These are phyloP conservation scores for Burhinus bistriatus DNA, from an alignment of 2,113 vertebrate genomes.

Conservation along the genomic window DNA sequence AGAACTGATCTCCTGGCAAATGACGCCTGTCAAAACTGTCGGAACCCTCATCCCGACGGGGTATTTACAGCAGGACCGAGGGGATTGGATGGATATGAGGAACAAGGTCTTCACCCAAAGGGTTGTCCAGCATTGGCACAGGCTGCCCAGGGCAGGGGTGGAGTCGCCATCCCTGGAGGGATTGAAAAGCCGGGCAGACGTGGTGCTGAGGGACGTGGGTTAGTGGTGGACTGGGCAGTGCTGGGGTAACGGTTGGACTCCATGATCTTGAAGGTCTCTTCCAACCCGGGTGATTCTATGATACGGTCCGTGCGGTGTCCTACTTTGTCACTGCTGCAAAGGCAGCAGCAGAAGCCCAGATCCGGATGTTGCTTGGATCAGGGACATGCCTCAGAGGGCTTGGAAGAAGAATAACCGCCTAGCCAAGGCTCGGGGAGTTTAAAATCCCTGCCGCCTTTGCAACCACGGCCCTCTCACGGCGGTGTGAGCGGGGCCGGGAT, in stretches of 20 bases:
- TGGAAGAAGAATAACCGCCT: fast-evolving
- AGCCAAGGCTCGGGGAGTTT: not conserved
- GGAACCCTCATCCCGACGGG: not conserved
- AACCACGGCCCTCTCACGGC: fast-evolving
- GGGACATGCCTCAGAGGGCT: too few species aligned
- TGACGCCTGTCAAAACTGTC: not conserved
- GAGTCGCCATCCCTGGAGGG: not conserved
- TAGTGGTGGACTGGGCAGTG: not conserved
- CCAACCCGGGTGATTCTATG: too few species aligned
- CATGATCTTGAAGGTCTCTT: not conserved
- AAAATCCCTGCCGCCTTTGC: not conserved
- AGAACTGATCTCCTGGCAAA: not conserved
- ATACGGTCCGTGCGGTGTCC: fast-evolving
- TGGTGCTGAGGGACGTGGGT: not conserved
- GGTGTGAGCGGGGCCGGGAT: fast-evolving
- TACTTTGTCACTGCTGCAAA: not conserved
- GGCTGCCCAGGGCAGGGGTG: not conserved
- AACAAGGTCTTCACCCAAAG: too few species aligned
- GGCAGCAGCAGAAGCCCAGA: not conserved
- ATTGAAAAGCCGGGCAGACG: not conserved
- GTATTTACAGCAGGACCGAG: not conserved
- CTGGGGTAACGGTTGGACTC: not conserved
- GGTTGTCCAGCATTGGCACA: not conserved
- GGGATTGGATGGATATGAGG: not conserved
- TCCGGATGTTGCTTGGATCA: fast-evolving